Conservation (phyloP, 2,797 vertebrate genomes). For the Bovichtus diacanthus region DNA sequence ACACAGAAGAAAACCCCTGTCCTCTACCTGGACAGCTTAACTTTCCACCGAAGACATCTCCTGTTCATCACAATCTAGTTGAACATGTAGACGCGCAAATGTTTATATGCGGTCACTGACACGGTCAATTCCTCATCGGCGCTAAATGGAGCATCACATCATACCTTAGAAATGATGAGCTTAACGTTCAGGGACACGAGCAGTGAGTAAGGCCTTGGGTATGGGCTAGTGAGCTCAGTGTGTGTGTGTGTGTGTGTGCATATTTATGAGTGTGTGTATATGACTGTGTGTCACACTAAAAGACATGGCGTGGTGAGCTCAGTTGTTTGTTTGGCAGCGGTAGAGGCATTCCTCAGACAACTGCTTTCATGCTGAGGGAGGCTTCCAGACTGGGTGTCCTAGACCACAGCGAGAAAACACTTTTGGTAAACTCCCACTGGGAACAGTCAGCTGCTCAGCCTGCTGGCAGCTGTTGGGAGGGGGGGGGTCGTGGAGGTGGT, state of each 20-base stretch:
- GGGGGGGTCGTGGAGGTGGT: no score
- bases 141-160: conserved; percentile 66
- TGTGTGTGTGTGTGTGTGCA: conserved; percentile 44
- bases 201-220: conserved; percentile 61
- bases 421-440: conserved; percentile 39
- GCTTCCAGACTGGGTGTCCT: conserved; percentile 75
- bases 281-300: conserved; percentile 47
- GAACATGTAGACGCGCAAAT: conserved; percentile 31
- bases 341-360: conserved; percentile 74
- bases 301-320: conserved; percentile 66
- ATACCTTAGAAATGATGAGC: conserved; percentile 68
- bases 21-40: background rate
- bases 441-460: conserved; percentile 59
- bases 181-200: conserved; percentile 51
- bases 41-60: background rate
- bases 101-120: conserved; percentile 59
- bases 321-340: conserved; percentile 71
- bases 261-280: conserved; percentile 40
- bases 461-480: conserved; percentile 34
- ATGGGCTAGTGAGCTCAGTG: conserved; percentile 53
- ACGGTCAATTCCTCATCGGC: conserved; percentile 45
- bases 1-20: background rate
- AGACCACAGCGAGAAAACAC: conserved; percentile 50
- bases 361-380: conserved; percentile 72
- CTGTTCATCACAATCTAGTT: conserved; percentile 14